Evolutionary conservation across 2,797 vertebrate species (phyloP).

Genomic region (Glossophaga mutica): DNA sequence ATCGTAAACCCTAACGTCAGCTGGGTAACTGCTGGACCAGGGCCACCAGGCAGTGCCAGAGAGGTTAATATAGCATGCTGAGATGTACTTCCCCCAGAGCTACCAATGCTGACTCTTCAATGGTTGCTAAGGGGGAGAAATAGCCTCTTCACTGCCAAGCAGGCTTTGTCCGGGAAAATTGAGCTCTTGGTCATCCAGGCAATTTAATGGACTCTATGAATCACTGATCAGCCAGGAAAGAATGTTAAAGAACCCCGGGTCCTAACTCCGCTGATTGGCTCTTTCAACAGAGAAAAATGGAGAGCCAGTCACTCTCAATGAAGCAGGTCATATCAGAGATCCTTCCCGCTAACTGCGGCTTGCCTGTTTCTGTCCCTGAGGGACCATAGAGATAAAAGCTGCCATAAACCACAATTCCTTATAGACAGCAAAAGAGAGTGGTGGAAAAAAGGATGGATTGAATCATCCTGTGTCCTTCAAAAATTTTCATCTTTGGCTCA

Average conservation of each 20-base stretch:
- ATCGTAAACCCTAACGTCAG: constrained; percentile 21
- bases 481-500: constrained; percentile 8
- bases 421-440: constrained; percentile 32
- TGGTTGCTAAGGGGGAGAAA: constrained; percentile 59
- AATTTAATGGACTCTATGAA: constrained; percentile 73
- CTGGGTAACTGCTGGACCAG: constrained; percentile 18
- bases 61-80: constrained; percentile 41
- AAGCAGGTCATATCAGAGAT: constrained; percentile 25
- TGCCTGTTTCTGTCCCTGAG: constrained; percentile 32
- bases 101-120: constrained; percentile 49
- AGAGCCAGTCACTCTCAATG: constrained; percentile 38
- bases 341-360: neutral
- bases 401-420: constrained; percentile 58
- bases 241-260: constrained; percentile 28
- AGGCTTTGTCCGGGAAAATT: constrained; percentile 45
- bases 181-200: constrained; percentile 68
- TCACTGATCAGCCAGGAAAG: constrained; percentile 58
- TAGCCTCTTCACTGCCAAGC: constrained; percentile 44
- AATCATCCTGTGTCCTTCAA: neutral
- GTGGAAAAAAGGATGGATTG: constrained; percentile 35
- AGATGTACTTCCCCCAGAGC: neutral
- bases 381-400: constrained; percentile 43
- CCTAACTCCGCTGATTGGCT: constrained; percentile 44
- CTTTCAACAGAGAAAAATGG: constrained; percentile 66
- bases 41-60: constrained; percentile 41